Percentiles rank a stretch among this genome's conserved stretches.
phyloP scores from a whole-genome alignment of 2,888 invertebrate species.

The Pyralis farinalis region DNA sequence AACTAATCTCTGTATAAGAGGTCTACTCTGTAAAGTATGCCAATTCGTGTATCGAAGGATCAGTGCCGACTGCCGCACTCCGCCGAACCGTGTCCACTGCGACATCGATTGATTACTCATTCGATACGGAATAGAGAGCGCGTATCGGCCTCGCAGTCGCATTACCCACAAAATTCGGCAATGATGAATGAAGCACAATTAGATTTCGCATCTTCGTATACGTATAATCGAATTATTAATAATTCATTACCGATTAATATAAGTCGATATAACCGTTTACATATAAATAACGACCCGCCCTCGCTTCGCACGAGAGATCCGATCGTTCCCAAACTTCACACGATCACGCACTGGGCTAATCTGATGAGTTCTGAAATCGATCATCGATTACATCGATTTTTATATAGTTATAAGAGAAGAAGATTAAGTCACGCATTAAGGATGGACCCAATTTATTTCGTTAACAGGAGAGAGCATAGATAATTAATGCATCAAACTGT shows the following conservation, averaged over 20 bases:
- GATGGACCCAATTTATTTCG: too few species aligned
- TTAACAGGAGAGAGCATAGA: too few species aligned
- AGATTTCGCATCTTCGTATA: too few species aligned
- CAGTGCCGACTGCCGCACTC: constrained; percentile 13
- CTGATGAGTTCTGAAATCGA: too few species aligned
- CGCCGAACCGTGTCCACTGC: constrained; percentile 23
- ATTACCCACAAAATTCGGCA: not conserved
- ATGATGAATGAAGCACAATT: constrained; percentile 1
- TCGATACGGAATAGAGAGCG: constrained; percentile 22
- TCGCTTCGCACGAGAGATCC: too few species aligned
- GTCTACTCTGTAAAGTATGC: constrained; percentile 19
- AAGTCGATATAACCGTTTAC: not conserved
- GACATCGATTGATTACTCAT: constrained; percentile 49
- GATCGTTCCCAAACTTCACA: too few species aligned
- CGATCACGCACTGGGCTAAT: too few species aligned
- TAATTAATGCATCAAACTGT: too few species aligned
- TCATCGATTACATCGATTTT: too few species aligned
- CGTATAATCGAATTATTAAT: not conserved
- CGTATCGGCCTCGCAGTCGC: not conserved
- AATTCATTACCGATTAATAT: constrained; percentile 16
- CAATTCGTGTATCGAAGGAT: constrained; percentile 24
- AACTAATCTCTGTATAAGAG: constrained; percentile 4
- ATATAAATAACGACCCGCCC: too few species aligned
- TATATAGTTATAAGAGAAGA: too few species aligned
- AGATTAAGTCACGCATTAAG: too few species aligned